phyloP scores from a whole-genome alignment of 2,113 vertebrate species.

The Neodontobutis hainanensis region DNA sequence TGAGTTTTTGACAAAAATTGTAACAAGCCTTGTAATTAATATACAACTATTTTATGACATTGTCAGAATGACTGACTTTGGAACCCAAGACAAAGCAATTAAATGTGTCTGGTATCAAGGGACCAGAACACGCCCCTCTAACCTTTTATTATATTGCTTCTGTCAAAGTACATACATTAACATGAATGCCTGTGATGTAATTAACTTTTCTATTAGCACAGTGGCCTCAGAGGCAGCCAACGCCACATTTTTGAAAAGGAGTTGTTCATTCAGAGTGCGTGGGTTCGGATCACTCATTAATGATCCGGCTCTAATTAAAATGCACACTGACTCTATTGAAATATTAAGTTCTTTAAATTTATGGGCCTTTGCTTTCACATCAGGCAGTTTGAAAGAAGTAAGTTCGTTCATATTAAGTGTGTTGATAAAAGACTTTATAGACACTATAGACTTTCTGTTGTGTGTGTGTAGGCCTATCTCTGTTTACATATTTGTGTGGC shows the following conservation, averaged over 20 bases:
- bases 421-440: too few relatives aligned
- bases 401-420: too few relatives aligned
- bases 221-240: conserved; percentile 68
- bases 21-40: conserved; percentile 38
- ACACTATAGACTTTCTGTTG: too few relatives aligned
- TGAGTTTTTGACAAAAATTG: not conserved
- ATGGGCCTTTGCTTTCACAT: conserved; percentile 31
- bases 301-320: conserved; percentile 69
- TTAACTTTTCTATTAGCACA: conserved; percentile 79
- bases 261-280: conserved; percentile 60
- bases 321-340: conserved; percentile 53
- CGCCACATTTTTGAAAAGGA: conserved; percentile 58
- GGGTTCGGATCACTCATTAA: conserved; percentile 65
- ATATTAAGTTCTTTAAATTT: conserved; percentile 44
- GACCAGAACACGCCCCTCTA: conserved; percentile 67
- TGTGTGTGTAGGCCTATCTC: too few relatives aligned
- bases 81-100: conserved; percentile 69
- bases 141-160: conserved; percentile 73
- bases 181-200: conserved; percentile 73
- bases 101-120: conserved; percentile 69
- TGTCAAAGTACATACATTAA: conserved; percentile 78
- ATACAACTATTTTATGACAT: conserved; percentile 53
- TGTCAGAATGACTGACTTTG: conserved; percentile 60
- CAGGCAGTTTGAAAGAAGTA: too few relatives aligned
- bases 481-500: too few relatives aligned